Base-by-base conservation (phyloP, 1,140 invertebrate species). In the Drosophila nigromelanica region DNA sequence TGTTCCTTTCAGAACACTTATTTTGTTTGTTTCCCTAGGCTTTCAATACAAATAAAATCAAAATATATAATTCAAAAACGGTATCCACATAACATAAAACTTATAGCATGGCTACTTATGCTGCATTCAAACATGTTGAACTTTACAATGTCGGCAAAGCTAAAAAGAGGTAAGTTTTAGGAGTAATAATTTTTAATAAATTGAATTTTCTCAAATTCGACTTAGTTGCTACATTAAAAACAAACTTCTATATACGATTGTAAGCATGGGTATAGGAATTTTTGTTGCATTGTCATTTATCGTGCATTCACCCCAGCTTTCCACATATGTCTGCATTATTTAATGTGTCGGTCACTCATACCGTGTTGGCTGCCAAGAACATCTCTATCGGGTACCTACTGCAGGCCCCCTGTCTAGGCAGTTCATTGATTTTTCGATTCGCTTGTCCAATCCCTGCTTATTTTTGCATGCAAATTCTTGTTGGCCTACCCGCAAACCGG, bases 81-180 rank as follows among this genome's bases (percentile, higher is more conserved):
- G 24, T 60, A 73, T 35, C 4, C 30, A 52, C 33, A 72, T 56
- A 59, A 63, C 50, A 47, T 27, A 76, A 39, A 71, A 10, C n/a
- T 67, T 43, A 70, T 62, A 81, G 89, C 92, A 95, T 95, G 94
- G 94, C 94, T 82, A 94, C 94, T 76, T 95, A 95, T 91, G 94
- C 94, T 86, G 93, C 94, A 73, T 95, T 95, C 92, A 94, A 95
- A 92, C 94, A 95, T 91, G 94, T 95, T 87, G 94, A 95, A 92
- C 93, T 95, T 81, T 94, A 95, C 93, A 95, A 95, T 91, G 94
- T 95, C 79, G 94, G 94, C 91, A 94, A 94, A 91, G 94, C 94
- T 89, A 95, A 95, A 92, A 94, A 94, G 92, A 94, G 94, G 94
- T 95, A 91, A 91, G 92, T 71, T 55, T 78, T 11, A 15, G 11